A percentile compares a stretch with the other conserved stretches of the same genome.
phyloP scores from a whole-genome alignment of 2,797 vertebrate genomes.

The Otolemur crassicaudatus region DNA sequence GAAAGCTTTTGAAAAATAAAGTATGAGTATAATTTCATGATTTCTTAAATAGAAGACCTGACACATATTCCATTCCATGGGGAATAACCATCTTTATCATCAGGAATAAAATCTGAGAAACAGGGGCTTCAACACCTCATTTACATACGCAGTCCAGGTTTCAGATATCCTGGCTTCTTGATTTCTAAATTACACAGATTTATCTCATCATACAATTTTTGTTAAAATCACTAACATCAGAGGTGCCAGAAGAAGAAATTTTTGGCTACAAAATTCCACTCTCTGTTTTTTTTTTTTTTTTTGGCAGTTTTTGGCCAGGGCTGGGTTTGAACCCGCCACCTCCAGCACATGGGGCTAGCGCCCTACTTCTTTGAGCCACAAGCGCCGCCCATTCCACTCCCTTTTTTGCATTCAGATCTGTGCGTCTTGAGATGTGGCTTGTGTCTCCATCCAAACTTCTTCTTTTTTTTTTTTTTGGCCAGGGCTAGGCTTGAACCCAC shows the following conservation, averaged over 20 bases:
- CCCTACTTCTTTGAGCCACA: too few species aligned
- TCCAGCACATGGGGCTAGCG: too few species aligned
- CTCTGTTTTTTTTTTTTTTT: too few species aligned
- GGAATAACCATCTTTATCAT: neutral
- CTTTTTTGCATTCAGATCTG: neutral
- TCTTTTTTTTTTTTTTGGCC: too few species aligned
- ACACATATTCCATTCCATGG: too few species aligned
- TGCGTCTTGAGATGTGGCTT: neutral
- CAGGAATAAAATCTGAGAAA: neutral
- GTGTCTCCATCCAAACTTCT: neutral
- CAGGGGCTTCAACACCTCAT: neutral
- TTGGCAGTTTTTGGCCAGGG: too few species aligned
- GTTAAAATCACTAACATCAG: neutral
- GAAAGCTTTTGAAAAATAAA: neutral
- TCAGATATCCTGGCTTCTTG: neutral
- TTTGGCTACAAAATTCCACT: neutral
- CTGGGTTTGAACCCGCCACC: too few species aligned
- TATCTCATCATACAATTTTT: neutral
- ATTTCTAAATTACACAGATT: neutral
- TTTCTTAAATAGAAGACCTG: neutral
- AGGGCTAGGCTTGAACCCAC: too few species aligned
- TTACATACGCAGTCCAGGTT: neutral
- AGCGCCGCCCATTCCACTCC: too few species aligned
- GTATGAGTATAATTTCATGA: neutral
- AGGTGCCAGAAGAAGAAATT: neutral